Evolutionary conservation across 2,113 vertebrate species (phyloP), one percentile per base, ranked within the genome.

Genomic region (Dicrurus megarhynchus): DNA sequence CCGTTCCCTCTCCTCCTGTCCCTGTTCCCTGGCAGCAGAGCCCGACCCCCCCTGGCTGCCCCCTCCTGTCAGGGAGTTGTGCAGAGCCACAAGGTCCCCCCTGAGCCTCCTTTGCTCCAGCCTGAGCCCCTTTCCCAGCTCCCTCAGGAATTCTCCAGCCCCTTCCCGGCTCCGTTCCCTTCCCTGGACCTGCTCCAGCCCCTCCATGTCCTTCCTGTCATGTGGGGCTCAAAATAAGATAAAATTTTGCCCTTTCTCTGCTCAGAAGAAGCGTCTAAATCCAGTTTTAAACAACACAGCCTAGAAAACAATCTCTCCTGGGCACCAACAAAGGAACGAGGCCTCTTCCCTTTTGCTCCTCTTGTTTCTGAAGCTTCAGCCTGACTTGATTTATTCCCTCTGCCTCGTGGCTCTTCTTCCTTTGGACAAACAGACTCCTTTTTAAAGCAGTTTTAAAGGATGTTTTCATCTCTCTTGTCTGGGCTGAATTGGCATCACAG

Each of bases 381-480:
- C 71, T 69, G 67, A 17, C 60, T 41, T 88, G 71, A 95, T 95
- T 97, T 94, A 93, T 83, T 83, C 67, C 2, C 7, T 46, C 65
- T 61, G 13, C 67, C 17, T 57, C 5, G 20, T 59, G 53, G 37
- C 17, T 56, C 50, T 32, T 84, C 13, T 37, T 56, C 55, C 3
- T 87, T 79, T 46, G n/a, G n/a, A 77, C 64, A 79, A 37, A 84
- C 42, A 89, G 70, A 85, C 46, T 89, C 65, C 50, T 35, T 69
- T 87, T 57, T 35, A 41, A 87, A 81, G 59, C 20, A 46, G 24
- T 20, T 95, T 71, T 37, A 52, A 53, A 83, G 71, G 74, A 56
- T 44, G 63, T 90, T 88, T 94, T 78, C 82, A 87, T 84, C 84
- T 55, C 76, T 70, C 74, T 53, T 61, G 63, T 85, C 74, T 46